Base-by-base conservation (phyloP, 2,888 invertebrate genomes). In the Melinaea marsaeus region DNA sequence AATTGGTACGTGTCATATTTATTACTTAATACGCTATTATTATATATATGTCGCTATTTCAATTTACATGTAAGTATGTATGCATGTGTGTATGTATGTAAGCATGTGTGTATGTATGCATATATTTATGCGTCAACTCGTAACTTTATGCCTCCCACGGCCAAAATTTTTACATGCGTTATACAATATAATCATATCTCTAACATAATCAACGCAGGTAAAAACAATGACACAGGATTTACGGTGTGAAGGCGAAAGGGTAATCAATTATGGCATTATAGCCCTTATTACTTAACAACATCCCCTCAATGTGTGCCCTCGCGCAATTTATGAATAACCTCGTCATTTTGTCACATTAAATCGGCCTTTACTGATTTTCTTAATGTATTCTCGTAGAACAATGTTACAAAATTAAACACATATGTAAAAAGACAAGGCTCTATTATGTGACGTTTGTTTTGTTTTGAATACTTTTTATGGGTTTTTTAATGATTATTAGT, bases 181-280 rank as follows among this genome's bases (percentile, higher is more conserved):
- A 58, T 60, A 64, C 62, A 66, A 72, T 76, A 78, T 75, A 78
- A 84, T 85, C 84, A 74, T 66, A 67, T 68, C 66, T 42, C 51
- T 64, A 32, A 62, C 58, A 67, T 66, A 61, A 71, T 71, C 69
- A 73, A 69, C 71, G 72, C 74, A 72, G 76, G 76, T 73, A 79
- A 79, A 86, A 83, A 89, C 88, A 89, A 89, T 85, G 72, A 71
- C 71, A 76, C 87, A 86, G 89, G 89, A 89, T 86, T 81, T 80
- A 85, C 81, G 89, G 78, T 79, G 57, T 61, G 69, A 56, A 64
- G 61, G 62, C 69, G 46, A 67, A 66, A 71, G 61, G 58, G 55
- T 61, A 61, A 61, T 59, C 47, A 64, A 48, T 35, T 51, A 33
- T 32, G 48, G 55, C 37, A 61, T 59, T 68, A 62, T 68, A 56